Percentiles rank a stretch among this genome's conserved stretches.
Conservation (phyloP, 2,113 vertebrate species). For the Rhabdomys dilectus region DNA sequence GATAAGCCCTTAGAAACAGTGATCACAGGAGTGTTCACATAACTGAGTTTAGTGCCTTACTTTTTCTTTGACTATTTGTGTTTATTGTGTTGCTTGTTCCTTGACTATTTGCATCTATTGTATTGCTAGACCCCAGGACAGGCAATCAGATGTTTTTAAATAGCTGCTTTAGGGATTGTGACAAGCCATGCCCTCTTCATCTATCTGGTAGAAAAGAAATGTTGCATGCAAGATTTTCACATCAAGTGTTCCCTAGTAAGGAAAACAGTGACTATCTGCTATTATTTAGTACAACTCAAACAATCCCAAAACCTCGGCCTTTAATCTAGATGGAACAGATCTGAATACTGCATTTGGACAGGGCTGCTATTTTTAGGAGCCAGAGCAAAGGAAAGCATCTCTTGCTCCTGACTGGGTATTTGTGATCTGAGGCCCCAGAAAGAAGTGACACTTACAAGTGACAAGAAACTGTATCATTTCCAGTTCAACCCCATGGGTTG, state of each 20-base stretch:
- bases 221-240: not conserved
- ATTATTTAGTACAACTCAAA: constrained; percentile 11
- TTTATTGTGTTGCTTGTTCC: too few relatives aligned
- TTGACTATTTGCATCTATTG: too few relatives aligned
- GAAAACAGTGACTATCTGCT: not conserved
- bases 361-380: constrained; percentile 51
- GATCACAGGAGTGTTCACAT: too few relatives aligned
- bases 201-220: not conserved
- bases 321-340: constrained; percentile 49
- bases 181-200: not conserved
- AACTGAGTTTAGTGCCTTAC: too few relatives aligned
- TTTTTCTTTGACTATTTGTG: too few relatives aligned
- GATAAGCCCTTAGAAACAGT: too few relatives aligned
- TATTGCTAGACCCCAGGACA: not conserved
- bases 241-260: constrained; percentile 12
- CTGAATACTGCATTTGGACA: not conserved
- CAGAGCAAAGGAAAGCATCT: not conserved
- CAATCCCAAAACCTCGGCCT: constrained; percentile 32
- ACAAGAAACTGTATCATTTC: constrained; percentile 13
- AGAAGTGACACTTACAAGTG: constrained; percentile 6
- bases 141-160: not conserved
- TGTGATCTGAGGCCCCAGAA: not conserved
- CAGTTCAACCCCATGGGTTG: not conserved
- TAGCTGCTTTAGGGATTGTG: not conserved
- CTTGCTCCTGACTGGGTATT: constrained; percentile 29